Base-by-base conservation (phyloP, 2,797 vertebrate species). In the Oceanodroma leucorhoa region DNA sequence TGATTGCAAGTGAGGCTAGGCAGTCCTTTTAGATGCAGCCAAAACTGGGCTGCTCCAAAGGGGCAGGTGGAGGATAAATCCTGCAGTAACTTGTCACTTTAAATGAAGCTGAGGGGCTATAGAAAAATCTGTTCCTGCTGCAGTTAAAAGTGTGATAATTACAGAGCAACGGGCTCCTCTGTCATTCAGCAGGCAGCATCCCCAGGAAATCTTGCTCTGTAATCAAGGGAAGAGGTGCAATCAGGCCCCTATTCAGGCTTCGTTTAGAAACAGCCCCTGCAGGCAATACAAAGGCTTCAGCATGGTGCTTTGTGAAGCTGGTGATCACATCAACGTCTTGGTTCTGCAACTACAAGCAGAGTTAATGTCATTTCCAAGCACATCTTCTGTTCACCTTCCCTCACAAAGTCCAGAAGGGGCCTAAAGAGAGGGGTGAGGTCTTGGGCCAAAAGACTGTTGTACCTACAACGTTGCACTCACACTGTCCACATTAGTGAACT, bases 221-320 rank as follows among this genome's bases (percentile, higher is more conserved):
- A 98, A 98, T 98, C 98, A 98, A 97, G 98, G 92, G 94, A 97
- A 98, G 98, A 98, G 97, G 97, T 97, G 97, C 97, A 98, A 98
- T 98, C 98, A 98, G 97, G 97, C 96, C 97, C 96, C 85, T 98
- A 98, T 98, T 98, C 98, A 98, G 95, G 79, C 94, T 97, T 94
- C 72, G 53, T 97, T 98, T 98, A 96, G 97, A 94, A 94, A 97
- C 98, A 98, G 97, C 97, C 98, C 97, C 97, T 97, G 96, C 95
- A 96, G 97, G 96, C 96, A 94, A 96, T 91, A 97, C 94, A 97
- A 96, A 95, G 72, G 89, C 90, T 96, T 91, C 91, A 88, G 97
- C 89, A 90, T 78, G 65, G 85, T 60, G 85, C 93, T 96, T 94
- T 91, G 93, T 94, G 92, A 95, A 95, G 89, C 53, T 50, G 62